A percentile compares a stretch with the other conserved stretches of the same genome.
Evolutionary conservation across 2,888 invertebrate species (phyloP).

Genomic region (Tillus elongatus): DNA sequence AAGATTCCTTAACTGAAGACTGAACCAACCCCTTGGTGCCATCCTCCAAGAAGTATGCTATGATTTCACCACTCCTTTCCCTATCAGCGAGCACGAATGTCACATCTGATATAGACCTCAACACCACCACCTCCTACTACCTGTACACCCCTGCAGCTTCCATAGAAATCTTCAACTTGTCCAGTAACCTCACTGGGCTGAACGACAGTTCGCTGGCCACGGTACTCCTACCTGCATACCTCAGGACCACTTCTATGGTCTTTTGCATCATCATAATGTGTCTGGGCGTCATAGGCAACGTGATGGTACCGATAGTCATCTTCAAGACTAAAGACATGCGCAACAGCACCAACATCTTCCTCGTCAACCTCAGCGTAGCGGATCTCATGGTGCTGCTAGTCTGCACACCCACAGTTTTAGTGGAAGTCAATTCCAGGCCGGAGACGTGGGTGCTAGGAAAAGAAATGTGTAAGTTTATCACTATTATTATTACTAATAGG

Average conservation of each 20-base stretch:
- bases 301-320: slow-evolving; percentile 89
- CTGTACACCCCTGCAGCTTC: slow-evolving; percentile 27
- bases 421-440: slow-evolving; percentile 86
- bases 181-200: slow-evolving; percentile 23
- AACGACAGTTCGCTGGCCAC: slow-evolving; percentile 33
- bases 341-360: slow-evolving; percentile 89
- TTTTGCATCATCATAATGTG: slow-evolving; percentile 83
- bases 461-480: slow-evolving; percentile 79
- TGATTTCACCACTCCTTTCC: slow-evolving; percentile 37
- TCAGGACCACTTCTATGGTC: slow-evolving; percentile 78
- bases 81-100: slow-evolving; percentile 25
- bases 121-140: slow-evolving; percentile 29
- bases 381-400: slow-evolving; percentile 85
- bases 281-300: slow-evolving; percentile 83
- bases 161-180: slow-evolving; percentile 22
- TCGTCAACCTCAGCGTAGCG: slow-evolving; percentile 87
- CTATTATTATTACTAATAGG: background rate
- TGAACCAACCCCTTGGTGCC: too few relatives aligned
- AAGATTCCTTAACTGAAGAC: too few relatives aligned
- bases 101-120: too few relatives aligned
- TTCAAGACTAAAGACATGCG: slow-evolving; percentile 88
- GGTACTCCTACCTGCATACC: slow-evolving; percentile 66
- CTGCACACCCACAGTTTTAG: slow-evolving; percentile 86
- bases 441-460: slow-evolving; percentile 90
- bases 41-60: too few relatives aligned